These are phyloP conservation scores for Sitobion miscanthi DNA, from an alignment of 1,140 invertebrate species.

Conservation along the genomic window DNA sequence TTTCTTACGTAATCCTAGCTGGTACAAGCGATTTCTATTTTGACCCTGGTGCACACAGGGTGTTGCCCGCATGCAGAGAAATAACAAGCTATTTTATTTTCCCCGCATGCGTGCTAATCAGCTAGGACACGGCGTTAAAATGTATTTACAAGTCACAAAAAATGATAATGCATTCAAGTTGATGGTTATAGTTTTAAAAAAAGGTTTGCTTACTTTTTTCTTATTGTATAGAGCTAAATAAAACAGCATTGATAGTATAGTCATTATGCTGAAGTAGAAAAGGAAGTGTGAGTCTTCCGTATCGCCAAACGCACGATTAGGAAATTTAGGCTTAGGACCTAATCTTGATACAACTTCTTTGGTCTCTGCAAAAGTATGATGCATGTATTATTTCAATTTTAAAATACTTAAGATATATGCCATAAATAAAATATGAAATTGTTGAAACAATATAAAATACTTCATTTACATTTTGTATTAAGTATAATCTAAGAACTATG, in stretches of 20 bases:
- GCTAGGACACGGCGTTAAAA: not conserved
- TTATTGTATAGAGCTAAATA: constrained; percentile 57
- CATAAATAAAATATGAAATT: too few species aligned
- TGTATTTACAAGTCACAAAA: not conserved
- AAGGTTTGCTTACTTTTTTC: constrained; percentile 52
- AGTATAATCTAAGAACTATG: too few species aligned
- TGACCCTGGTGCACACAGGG: too few species aligned
- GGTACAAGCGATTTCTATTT: too few species aligned
- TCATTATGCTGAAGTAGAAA: constrained; percentile 53
- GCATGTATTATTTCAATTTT: not conserved
- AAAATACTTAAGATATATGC: not conserved
- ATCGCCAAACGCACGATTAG: not conserved
- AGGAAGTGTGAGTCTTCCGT: constrained; percentile 39
- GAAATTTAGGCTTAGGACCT: constrained; percentile 23
- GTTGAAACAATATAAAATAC: too few species aligned
- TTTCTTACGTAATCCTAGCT: not conserved
- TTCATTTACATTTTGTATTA: too few species aligned
- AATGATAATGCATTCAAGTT: not conserved
- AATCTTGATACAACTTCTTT: not conserved
- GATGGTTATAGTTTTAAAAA: not conserved
- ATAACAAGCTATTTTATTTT: too few species aligned
- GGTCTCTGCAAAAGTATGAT: not conserved
- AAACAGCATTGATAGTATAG: constrained; percentile 45
- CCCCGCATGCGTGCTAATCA: too few species aligned
- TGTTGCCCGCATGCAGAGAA: too few species aligned